Conservation (phyloP, 2,797 vertebrate genomes). For the Monodelphis domestica region DNA sequence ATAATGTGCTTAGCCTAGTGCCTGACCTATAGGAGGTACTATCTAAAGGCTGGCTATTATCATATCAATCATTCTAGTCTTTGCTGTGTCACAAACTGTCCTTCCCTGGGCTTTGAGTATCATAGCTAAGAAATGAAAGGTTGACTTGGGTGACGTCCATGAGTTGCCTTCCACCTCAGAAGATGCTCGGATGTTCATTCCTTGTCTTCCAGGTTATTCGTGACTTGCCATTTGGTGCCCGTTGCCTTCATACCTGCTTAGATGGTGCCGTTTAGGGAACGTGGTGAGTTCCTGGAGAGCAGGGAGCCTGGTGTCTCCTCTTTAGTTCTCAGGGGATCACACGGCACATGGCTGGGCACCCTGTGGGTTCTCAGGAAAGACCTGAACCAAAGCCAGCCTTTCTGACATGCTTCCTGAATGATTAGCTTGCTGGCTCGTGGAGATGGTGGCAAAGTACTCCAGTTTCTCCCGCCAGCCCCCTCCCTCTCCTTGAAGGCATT, state of each 20-base stretch:
- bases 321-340: background rate
- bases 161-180: background rate
- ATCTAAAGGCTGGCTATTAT: background rate
- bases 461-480: background rate
- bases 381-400: background rate
- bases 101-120: background rate
- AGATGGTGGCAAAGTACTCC: background rate
- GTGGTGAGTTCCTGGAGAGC: background rate
- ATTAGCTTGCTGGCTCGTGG: background rate
- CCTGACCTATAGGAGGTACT: background rate
- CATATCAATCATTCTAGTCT: background rate
- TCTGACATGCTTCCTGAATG: background rate
- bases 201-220: background rate
- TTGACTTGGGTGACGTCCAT: background rate
- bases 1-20: background rate
- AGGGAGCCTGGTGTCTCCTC: background rate
- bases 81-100: background rate
- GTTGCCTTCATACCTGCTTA: too few species aligned
- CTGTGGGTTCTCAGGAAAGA: background rate
- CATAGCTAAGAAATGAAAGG: background rate
- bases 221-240: background rate
- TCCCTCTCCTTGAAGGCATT: background rate
- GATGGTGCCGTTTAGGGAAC: background rate
- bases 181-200: background rate
- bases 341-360: background rate